Evolutionary conservation across 2,797 vertebrate species (phyloP).

Genomic region (Diplodus sargus): DNA sequence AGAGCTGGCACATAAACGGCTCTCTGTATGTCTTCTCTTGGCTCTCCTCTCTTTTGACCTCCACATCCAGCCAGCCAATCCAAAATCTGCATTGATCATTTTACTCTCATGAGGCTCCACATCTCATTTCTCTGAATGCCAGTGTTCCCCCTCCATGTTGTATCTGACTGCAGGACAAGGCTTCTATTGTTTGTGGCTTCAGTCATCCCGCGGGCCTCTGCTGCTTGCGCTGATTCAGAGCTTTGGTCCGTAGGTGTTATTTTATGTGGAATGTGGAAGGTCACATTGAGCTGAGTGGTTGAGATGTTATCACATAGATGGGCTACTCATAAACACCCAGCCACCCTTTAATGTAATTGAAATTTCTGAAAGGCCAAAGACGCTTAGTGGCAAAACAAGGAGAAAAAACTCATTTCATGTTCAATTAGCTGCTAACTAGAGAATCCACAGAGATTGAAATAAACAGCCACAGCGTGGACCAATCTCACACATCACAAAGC

Average conservation of each 20-base stretch:
- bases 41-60: slow-evolving; percentile 1
- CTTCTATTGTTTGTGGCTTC: slow-evolving; percentile 35
- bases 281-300: slow-evolving; percentile 45
- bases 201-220: slow-evolving; percentile 15
- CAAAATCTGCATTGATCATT: slow-evolving; percentile 22
- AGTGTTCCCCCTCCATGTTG: background rate
- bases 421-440: background rate
- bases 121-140: slow-evolving; percentile 24
- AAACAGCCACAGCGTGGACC: background rate
- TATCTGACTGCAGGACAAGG: slow-evolving; percentile 51
- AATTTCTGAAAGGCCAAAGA: slow-evolving; percentile 19
- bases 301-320: slow-evolving; percentile 54
- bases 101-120: background rate
- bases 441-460: background rate
- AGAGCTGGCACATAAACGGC: background rate
- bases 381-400: background rate
- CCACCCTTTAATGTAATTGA: slow-evolving; percentile 31
- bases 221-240: slow-evolving; percentile 27
- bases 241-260: slow-evolving; percentile 57
- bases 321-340: slow-evolving; percentile 43
- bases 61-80: background rate
- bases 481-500: background rate
- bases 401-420: slow-evolving; percentile 8
- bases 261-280: slow-evolving; percentile 62
- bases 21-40: background rate